A percentile compares a stretch with the other conserved stretches of the same genome.
Conservation (phyloP, 2,888 invertebrate genomes). For the Sesia bembeciformis region DNA sequence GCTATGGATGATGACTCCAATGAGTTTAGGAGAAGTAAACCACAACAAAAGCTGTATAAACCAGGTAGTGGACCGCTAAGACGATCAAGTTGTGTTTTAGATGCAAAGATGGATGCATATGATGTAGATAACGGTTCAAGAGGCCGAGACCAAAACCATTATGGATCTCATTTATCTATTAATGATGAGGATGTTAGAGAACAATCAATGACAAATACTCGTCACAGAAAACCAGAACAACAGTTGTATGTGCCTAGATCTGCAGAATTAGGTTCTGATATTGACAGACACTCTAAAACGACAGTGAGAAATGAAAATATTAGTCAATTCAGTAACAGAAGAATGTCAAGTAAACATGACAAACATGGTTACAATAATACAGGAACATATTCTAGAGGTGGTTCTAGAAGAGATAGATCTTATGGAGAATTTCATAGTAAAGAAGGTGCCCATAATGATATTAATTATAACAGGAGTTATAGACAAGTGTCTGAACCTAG, state of each 20-base stretch:
- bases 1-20: conserved; percentile 73
- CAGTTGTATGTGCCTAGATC: conserved; percentile 57
- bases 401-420: conserved; percentile 47
- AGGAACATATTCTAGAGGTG: conserved; percentile 42
- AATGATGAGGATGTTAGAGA: conserved; percentile 46
- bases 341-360: conserved; percentile 44
- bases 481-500: conserved; percentile 79
- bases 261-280: conserved; percentile 41
- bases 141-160: conserved; percentile 40
- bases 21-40: conserved; percentile 77
- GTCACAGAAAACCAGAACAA: conserved; percentile 61
- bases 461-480: conserved; percentile 52
- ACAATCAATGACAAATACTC: conserved; percentile 25
- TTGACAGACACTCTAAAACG: conserved; percentile 42
- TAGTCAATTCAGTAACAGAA: conserved; percentile 57
- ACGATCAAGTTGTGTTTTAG: conserved; percentile 77
- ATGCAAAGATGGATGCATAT: conserved; percentile 70
- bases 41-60: conserved; percentile 81
- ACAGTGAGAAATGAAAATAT: conserved; percentile 49
- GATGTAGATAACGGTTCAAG: conserved; percentile 41
- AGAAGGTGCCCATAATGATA: conserved; percentile 37
- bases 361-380: conserved; percentile 32
- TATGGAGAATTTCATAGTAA: conserved; percentile 32
- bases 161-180: conserved; percentile 56
- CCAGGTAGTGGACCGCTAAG: conserved; percentile 85